Base-by-base conservation (phyloP, 2,888 invertebrate genomes). In the Heteromurus nitidus region DNA sequence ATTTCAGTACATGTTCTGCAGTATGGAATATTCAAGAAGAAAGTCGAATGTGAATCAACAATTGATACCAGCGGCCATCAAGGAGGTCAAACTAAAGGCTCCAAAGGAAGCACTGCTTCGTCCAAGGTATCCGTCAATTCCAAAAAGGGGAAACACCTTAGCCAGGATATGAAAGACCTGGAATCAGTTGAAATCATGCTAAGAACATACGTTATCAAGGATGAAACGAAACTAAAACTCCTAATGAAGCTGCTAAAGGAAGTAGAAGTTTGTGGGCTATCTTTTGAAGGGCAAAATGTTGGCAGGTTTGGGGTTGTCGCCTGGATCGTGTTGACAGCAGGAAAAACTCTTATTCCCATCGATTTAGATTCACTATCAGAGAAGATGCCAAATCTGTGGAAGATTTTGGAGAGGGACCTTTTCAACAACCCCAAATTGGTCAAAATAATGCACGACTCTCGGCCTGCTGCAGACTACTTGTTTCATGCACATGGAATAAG, bases 391-490 rank as follows among this genome's bases (percentile, higher is more conserved):
- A 92, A 92, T 1, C 87, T 92, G 5, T 90, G 90, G 84, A 89
- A 90, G 58, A 85, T 91, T 3, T 88, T 91, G 69, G 90, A 91
- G 87, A 80, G 53, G 58, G 68, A 70, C 50, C 86, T 89, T 13
- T 83, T 89, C 47, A 86, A 88, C 55, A 89, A 89, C 88, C 89
- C 89, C 36, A 88, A 86, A 67, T 90, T 91, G 30, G 90, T 91
- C 75, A 92, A 92, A 89, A 91, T 93, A 84, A 89, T 92, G 31
- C 92, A 93, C 89, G 91, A 92, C 87, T 91, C 91, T 84, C 90
- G 92, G 80, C 90, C 90, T 84, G 87, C 92, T 75, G 91, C 92
- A 0, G 93, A 93, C 87, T 91, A 92, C 85, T 88, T 93, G 62
- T 91, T 90, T 88, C 92, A 92, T 87, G 91, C 91, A 87, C 92